phyloP scores from a whole-genome alignment of 2,888 invertebrate species.

The Electrophaes corylata region DNA sequence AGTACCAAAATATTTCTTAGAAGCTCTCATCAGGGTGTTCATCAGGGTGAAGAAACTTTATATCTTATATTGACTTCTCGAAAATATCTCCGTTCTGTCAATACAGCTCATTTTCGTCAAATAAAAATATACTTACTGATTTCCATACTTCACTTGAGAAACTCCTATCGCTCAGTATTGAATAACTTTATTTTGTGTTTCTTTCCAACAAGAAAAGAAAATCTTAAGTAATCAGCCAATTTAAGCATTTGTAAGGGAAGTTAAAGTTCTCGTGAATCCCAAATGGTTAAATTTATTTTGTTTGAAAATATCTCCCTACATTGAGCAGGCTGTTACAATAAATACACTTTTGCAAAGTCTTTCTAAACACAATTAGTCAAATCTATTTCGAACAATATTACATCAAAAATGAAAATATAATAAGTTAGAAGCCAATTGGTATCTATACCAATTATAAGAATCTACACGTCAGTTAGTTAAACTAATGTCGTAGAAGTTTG shows the following conservation, averaged over 20 bases:
- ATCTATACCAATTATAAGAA: too few relatives aligned
- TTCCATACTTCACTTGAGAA: neutral
- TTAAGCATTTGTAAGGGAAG: conserved; percentile 12
- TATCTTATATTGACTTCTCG: too few relatives aligned
- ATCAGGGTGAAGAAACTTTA: too few relatives aligned
- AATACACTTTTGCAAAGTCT: neutral
- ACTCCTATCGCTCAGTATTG: conserved; percentile 7
- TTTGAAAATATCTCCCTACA: neutral
- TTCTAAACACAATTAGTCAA: neutral
- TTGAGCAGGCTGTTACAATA: neutral
- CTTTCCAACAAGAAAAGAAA: conserved; percentile 22
- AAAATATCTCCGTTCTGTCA: too few relatives aligned
- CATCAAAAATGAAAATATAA: too few relatives aligned
- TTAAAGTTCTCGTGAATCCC: conserved; percentile 9
- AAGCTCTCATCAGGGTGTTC: too few relatives aligned
- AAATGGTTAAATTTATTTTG: conserved; percentile 7
- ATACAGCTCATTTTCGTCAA: neutral
- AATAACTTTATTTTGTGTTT: conserved; percentile 17
- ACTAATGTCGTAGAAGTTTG: too few relatives aligned
- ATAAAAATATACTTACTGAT: neutral
- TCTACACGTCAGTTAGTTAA: too few relatives aligned
- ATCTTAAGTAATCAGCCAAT: conserved; percentile 21
- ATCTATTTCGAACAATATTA: too few relatives aligned
- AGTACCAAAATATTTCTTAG: too few relatives aligned
- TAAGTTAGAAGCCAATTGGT: too few relatives aligned